Evolutionary conservation across 2,113 vertebrate genomes (phyloP), one percentile per base, ranked within the genome.

Genomic region (Pelecanoides urinatrix): DNA sequence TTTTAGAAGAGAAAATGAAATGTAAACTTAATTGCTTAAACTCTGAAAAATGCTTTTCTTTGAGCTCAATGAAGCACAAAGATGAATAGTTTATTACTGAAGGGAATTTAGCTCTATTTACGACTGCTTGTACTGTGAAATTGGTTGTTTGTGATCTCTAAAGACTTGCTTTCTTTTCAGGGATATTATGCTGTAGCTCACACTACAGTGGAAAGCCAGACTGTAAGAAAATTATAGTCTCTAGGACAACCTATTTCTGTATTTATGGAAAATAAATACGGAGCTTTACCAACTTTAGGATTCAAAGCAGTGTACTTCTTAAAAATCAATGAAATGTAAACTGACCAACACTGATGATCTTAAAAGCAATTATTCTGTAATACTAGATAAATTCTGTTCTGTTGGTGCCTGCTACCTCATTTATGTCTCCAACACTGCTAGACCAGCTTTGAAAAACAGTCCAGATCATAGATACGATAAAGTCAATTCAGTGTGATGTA

Each of bases 81-180:
- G 96, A 98, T 98, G 97, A 98, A 98, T 97, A 97, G 97, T 96
- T 95, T 98, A 97, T 98, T 97, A 98, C 97, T 96, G 96, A 98
- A 97, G 96, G 97, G 97, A 98, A 98, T 98, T 98, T 97, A 96
- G 92, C 93, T 98, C 97, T 98, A 96, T 98, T 98, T 98, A 97
- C 16, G 16, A 94, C 93, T 81, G 94, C 96, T 97, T 98, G 96
- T 98, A 98, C 97, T 98, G 97, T 98, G 97, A 98, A 98, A 98
- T 98, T 98, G 95, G 95, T 94, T 98, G 97, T 97, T 97, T 97
- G 92, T 97, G 97, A 97, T 97, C 94, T 96, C 95, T 96, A 88
- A 97, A 98, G 95, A 67, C 63, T 92, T 95, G 55, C 55, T 97
- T 97, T 97, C 85, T 97, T 97, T 97, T 90, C 92, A 94, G 88